phyloP scores from a whole-genome alignment of 2,888 invertebrate species.

The Atherix ibis region DNA sequence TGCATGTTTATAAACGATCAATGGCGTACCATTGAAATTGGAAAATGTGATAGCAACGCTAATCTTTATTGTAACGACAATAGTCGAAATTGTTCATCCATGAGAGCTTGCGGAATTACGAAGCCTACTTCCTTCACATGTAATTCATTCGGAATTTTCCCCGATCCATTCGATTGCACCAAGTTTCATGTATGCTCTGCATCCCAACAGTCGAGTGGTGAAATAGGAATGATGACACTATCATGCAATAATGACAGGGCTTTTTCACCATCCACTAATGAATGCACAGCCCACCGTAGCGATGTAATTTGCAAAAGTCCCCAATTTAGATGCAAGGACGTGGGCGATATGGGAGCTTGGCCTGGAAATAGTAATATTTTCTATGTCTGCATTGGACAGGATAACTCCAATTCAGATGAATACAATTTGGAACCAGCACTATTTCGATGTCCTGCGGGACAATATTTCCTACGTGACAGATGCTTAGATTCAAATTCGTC shows the following conservation, averaged over 20 bases:
- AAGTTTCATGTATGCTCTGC: constrained; percentile 28
- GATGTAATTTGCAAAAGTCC: constrained; percentile 20
- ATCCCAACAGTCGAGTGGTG: too few relatives aligned
- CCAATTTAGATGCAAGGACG: constrained; percentile 23
- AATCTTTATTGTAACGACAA: constrained; percentile 27
- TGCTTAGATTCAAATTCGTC: constrained; percentile 13
- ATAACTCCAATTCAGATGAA: constrained; percentile 24
- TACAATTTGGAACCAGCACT: constrained; percentile 26
- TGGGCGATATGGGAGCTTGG: constrained; percentile 27
- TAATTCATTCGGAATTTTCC: constrained; percentile 28
- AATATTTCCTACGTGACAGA: constrained; percentile 22
- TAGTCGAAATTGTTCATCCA: constrained; percentile 20
- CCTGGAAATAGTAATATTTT: constrained; percentile 28
- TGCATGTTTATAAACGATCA: constrained; percentile 26
- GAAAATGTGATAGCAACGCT: constrained; percentile 25
- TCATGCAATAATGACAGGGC: constrained; percentile 27
- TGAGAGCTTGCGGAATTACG: constrained; percentile 17
- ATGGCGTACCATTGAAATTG: constrained; percentile 31
- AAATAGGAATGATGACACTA: constrained; percentile 20
- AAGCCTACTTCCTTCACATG: constrained; percentile 30
- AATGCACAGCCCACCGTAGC: constrained; percentile 22
- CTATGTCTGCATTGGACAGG: constrained; percentile 26
- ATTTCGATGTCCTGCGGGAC: constrained; percentile 27
- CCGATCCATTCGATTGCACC: constrained; percentile 32
- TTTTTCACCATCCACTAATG: constrained; percentile 24